Conservation (phyloP, 2,888 invertebrate species). For the Tinea pellionella region DNA sequence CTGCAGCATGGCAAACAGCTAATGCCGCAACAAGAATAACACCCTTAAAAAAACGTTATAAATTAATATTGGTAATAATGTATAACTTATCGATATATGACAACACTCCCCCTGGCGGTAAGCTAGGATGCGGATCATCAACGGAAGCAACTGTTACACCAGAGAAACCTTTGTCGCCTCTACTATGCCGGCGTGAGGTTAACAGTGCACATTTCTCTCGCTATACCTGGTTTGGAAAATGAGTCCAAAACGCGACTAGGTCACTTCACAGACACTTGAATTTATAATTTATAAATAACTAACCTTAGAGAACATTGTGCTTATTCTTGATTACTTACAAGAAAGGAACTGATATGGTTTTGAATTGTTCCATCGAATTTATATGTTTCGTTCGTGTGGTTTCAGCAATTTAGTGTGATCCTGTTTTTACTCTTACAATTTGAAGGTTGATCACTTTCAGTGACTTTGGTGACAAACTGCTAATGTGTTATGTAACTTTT, state of each 20-base stretch:
- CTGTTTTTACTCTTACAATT: background rate
- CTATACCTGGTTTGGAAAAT: no score
- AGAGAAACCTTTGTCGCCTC: no score
- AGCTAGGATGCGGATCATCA: no score
- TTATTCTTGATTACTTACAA: background rate
- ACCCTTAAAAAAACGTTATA: background rate
- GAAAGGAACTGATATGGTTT: background rate
- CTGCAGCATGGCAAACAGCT: constrained; percentile 25
- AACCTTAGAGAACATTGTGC: constrained; percentile 2
- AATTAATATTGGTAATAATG: no score
- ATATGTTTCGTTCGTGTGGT: background rate
- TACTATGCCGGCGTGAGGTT: no score
- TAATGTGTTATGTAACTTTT: no score
- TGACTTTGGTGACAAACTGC: background rate
- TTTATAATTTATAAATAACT: background rate
- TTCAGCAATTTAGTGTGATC: background rate
- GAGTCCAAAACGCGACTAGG: no score
- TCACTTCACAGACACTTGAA: no score
- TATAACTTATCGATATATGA: no score
- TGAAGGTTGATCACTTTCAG: constrained; percentile 4
- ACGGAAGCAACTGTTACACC: no score
- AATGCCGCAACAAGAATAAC: constrained; percentile 21
- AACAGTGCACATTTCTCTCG: no score
- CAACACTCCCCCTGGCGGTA: no score
- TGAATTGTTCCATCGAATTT: background rate